Conservation (phyloP, 2,113 vertebrate genomes). For the Ophiodon elongatus region DNA sequence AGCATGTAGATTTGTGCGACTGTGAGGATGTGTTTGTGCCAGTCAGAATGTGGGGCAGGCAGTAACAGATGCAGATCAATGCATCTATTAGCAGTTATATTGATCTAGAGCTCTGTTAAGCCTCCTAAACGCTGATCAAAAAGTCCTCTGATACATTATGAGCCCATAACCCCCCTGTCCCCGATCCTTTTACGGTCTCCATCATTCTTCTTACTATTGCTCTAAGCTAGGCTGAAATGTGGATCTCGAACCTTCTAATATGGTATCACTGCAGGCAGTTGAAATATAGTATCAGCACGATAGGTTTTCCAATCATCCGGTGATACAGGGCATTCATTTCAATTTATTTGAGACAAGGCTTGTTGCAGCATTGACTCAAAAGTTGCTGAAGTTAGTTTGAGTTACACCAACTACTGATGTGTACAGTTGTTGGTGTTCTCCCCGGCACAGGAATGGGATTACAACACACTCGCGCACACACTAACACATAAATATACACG, state of each 20-base stretch:
- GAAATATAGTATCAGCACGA: constrained; percentile 58
- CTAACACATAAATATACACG: no score
- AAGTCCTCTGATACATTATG: constrained; percentile 61
- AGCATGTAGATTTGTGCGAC: constrained; percentile 13
- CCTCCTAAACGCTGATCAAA: constrained; percentile 70
- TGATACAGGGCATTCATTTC: constrained; percentile 66
- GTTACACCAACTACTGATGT: constrained; percentile 46
- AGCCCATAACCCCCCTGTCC: constrained; percentile 42
- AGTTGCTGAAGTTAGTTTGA: constrained; percentile 62
- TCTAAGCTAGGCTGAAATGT: constrained; percentile 40
- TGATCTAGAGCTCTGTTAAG: constrained; percentile 73
- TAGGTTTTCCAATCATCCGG: constrained; percentile 58
- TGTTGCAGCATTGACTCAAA: constrained; percentile 55
- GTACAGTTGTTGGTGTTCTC: constrained; percentile 50
- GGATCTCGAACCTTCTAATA: constrained; percentile 44
- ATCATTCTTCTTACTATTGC: constrained; percentile 55
- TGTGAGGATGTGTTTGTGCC: constrained; percentile 4
- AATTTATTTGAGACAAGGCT: constrained; percentile 55
- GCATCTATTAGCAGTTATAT: constrained; percentile 72
- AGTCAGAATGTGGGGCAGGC: constrained; percentile 23
- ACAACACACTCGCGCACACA: constrained; percentile 26
- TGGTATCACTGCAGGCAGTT: constrained; percentile 53
- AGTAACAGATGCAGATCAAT: constrained; percentile 69
- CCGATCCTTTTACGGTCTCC: constrained; percentile 58
- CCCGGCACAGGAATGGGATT: constrained; percentile 43